Evolutionary conservation across 2,113 vertebrate genomes (phyloP).

Genomic region (Monopterus albus): DNA sequence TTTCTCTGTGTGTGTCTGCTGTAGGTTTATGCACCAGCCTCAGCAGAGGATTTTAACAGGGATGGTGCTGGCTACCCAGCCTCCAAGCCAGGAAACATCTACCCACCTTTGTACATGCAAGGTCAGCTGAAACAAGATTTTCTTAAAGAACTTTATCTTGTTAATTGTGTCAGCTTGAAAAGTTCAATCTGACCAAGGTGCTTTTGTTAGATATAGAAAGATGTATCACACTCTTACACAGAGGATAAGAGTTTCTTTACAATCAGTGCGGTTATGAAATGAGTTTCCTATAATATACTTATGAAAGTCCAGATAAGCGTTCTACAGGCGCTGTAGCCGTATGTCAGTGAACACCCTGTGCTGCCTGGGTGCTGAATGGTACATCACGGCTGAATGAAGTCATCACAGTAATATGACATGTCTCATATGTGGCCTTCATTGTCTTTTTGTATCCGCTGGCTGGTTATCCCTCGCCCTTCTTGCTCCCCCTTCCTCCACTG

Average conservation of each 20-base stretch:
- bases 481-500: constrained; percentile 29
- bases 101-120: constrained; percentile 91
- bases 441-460: constrained; percentile 64
- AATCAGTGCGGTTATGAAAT: neutral
- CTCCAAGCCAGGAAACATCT: constrained; percentile 87
- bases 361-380: constrained; percentile 25
- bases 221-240: neutral
- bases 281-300: neutral
- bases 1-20: neutral
- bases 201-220: neutral
- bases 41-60: constrained; percentile 92
- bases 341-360: constrained; percentile 17
- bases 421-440: constrained; percentile 71
- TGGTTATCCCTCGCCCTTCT: constrained; percentile 46
- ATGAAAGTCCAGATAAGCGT: constrained; percentile 4
- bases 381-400: constrained; percentile 69
- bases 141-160: neutral
- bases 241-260: neutral
- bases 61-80: constrained; percentile 86
- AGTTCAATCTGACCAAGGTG: constrained; percentile 16
- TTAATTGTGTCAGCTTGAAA: constrained; percentile 29
- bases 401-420: constrained; percentile 71
- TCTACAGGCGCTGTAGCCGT: constrained; percentile 3
- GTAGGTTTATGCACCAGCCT: constrained; percentile 91
- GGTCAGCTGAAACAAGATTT: constrained; percentile 79